Evolutionary conservation across 30 jellyfish, hydroid and myxozoan species (phyloP).

Genomic region (Hydractinia symbiolongicarpus): DNA sequence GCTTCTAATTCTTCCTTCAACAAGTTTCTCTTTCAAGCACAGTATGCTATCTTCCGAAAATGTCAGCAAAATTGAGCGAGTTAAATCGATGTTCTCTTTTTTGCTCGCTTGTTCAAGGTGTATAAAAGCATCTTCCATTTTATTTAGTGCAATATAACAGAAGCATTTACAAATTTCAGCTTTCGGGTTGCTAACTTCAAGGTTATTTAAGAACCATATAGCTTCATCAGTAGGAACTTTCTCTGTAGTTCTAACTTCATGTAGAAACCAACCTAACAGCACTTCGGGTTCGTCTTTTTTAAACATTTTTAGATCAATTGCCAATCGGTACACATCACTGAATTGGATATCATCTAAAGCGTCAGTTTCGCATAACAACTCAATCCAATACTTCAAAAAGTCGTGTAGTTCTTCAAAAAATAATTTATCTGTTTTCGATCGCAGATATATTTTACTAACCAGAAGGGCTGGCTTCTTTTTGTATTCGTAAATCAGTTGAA

Average conservation of each 20-base stretch:
- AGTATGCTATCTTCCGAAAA: background rate
- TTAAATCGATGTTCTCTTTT: background rate
- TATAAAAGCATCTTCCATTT: background rate
- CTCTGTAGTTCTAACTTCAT: background rate
- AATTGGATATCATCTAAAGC: background rate
- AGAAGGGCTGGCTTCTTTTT: background rate
- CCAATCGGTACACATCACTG: background rate
- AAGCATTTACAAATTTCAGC: background rate
- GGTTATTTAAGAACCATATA: background rate
- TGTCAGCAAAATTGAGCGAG: slow-evolving; percentile 1
- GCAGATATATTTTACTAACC: slow-evolving; percentile 4
- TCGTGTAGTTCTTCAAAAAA: background rate
- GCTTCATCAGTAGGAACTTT: background rate
- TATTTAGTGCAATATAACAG: background rate
- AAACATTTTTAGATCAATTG: background rate
- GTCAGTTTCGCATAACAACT: background rate
- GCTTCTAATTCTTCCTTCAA: background rate
- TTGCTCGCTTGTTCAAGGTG: background rate
- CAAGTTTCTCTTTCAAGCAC: background rate
- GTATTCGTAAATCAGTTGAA: background rate
- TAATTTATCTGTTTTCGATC: background rate
- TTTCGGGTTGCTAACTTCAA: background rate
- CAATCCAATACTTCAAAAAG: background rate
- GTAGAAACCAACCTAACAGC: background rate
- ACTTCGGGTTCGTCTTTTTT: background rate